Evolutionary conservation across 2,797 vertebrate species (phyloP).

Genomic region (Pitangus sulphuratus): DNA sequence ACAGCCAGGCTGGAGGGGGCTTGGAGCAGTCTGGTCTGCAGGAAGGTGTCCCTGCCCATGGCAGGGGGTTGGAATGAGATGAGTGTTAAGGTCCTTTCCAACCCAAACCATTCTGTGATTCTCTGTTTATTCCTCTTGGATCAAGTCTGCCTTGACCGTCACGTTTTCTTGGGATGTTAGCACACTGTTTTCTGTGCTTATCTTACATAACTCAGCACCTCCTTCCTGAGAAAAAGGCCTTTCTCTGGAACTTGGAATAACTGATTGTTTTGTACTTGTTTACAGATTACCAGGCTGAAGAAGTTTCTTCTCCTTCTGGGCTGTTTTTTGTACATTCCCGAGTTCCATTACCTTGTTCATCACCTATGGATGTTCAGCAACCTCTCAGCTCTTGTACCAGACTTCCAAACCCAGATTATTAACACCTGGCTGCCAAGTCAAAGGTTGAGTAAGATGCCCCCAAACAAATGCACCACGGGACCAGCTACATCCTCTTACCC

Average conservation of each 20-base stretch:
- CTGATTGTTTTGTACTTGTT: neutral
- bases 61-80: neutral
- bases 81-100: neutral
- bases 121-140: neutral
- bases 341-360: neutral
- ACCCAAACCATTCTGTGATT: neutral
- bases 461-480: neutral
- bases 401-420: neutral
- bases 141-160: neutral
- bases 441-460: neutral
- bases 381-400: neutral
- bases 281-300: neutral
- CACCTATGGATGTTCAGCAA: neutral
- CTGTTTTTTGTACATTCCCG: neutral
- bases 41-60: neutral
- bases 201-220: neutral
- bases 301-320: neutral
- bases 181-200: neutral
- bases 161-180: neutral
- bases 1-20: fast-evolving
- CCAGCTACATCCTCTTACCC: neutral
- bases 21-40: fast-evolving
- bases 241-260: neutral
- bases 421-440: neutral
- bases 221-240: neutral